Evolutionary conservation across 1,140 invertebrate species (phyloP).

Genomic region (Chrysoperla carnea): DNA sequence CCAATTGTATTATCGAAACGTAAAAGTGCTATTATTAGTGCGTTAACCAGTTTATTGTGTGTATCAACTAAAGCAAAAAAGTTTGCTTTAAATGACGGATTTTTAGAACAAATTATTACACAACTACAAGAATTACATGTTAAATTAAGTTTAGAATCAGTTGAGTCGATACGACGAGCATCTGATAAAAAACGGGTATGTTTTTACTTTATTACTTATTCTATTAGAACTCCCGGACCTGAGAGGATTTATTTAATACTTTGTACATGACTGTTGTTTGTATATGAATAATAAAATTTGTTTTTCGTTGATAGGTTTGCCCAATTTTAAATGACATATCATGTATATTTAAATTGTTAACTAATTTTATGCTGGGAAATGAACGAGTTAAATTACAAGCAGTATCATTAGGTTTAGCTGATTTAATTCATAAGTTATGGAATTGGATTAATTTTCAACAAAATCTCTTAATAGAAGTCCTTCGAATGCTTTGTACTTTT

Average conservation of each 20-base stretch:
- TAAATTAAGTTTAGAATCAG: conserved; percentile 27
- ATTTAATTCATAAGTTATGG: conserved; percentile 35
- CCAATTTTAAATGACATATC: conserved; percentile 27
- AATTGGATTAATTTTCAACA: conserved; percentile 28
- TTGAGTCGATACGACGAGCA: conserved; percentile 22
- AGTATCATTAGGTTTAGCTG: conserved; percentile 24
- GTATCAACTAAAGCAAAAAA: conserved; percentile 26
- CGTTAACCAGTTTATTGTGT: conserved; percentile 26
- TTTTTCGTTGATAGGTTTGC: conserved; percentile 17
- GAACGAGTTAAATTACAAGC: conserved; percentile 21
- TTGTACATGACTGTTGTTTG: too few relatives aligned
- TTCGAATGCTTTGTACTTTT: conserved; percentile 31
- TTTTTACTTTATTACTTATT: neutral
- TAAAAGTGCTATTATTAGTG: conserved; percentile 21
- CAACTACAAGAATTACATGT: conserved; percentile 26
- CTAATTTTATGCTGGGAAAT: conserved; percentile 28
- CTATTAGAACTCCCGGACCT: too few relatives aligned
- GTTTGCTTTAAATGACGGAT: conserved; percentile 20
- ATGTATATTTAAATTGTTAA: conserved; percentile 25
- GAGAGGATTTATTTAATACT: too few relatives aligned
- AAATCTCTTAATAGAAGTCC: conserved; percentile 18
- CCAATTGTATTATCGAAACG: conserved; percentile 15
- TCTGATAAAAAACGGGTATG: conserved; percentile 18
- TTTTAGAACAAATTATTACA: conserved; percentile 20
- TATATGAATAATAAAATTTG: neutral